Conservation (phyloP, 2,888 invertebrate genomes). For the Cyclophora albipunctata region DNA sequence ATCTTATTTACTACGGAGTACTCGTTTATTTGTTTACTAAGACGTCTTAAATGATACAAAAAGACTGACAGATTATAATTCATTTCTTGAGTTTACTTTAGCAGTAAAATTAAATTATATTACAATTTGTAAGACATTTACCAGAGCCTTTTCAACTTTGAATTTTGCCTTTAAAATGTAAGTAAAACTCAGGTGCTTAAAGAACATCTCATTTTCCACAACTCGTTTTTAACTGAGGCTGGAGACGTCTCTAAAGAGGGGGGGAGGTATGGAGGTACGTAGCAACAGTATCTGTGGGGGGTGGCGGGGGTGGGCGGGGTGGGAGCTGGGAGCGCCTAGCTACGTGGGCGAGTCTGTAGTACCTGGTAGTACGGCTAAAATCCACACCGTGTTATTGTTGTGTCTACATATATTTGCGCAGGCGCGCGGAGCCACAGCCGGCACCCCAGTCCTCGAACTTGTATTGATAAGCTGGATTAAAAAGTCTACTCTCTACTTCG, state of each 20-base stretch:
- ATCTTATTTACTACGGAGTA: too few species aligned
- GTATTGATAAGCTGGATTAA: constrained; percentile 35
- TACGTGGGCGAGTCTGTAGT: constrained; percentile 76
- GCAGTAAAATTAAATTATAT: too few species aligned
- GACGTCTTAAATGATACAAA: too few species aligned
- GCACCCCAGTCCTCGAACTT: constrained; percentile 49
- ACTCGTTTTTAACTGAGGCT: constrained; percentile 34
- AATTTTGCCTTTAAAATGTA: constrained; percentile 2
- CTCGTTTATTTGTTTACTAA: too few species aligned
- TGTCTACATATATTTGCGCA: constrained; percentile 65
- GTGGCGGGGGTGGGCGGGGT: constrained; percentile 22
- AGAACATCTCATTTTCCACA: constrained; percentile 31
- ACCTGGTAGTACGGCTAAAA: constrained; percentile 64
- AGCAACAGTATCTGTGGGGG: constrained; percentile 38
- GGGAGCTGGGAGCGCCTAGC: constrained; percentile 30
- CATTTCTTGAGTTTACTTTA: too few species aligned
- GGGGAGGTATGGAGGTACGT: constrained; percentile 32
- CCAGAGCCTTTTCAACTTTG: constrained; percentile 3
- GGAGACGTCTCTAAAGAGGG: constrained; percentile 22
- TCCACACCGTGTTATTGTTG: constrained; percentile 62
- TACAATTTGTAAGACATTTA: neutral
- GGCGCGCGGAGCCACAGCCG: constrained; percentile 32
- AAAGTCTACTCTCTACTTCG: constrained; percentile 21
- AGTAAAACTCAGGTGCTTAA: constrained; percentile 7
- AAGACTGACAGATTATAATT: too few species aligned